Base-by-base conservation (phyloP, 2,888 invertebrate genomes). In the Operophtera brumata region DNA sequence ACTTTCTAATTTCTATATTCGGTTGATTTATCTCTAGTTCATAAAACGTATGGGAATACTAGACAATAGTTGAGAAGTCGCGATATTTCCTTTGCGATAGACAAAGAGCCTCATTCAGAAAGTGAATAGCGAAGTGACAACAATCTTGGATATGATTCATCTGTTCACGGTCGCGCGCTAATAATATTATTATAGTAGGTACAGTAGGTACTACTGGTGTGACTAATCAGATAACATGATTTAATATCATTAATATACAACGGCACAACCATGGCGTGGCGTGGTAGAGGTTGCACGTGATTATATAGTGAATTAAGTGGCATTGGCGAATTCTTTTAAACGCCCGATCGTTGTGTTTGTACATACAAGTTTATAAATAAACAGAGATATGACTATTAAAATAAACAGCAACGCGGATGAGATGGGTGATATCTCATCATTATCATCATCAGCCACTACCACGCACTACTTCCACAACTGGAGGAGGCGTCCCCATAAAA, bases 141-240 rank as follows among this genome's bases (percentile, higher is more conserved):
- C 54, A 58, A 65, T 62, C 59, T 61, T 57, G 51, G 28, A 53
- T 64, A 58, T 75, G 72, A 75, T 60, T 75, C 77, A 74, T 64
- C 56, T 62, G 69, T 70, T 70, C 72, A 69, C 61, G 67, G 73
- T 59, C 71, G 61, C 47, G 28, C 47, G 55, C 59, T 54, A 56
- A 20, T 20, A 20, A 20, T n/a, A n/a, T n/a, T n/a, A n/a, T 20
- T 20, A 20, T 20, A 20, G 2, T 51, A 45, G 28, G 30, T 59
- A 61, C 59, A n/a, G n/a, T n/a, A n/a, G n/a, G 2, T 20, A 20
- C 20, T 59, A 61, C 53, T 46, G 46, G 53, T 56, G 61, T 75
- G 75, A 73, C 65, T 73, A 69, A 73, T 61, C 53, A 35, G 54
- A 54, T 47, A 54, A 49, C 53, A 50, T 50, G 54, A 55, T 58